Percentiles rank a stretch among this genome's conserved stretches.
phyloP scores from a whole-genome alignment of 2,888 invertebrate species.

The Drosophila neutralis region DNA sequence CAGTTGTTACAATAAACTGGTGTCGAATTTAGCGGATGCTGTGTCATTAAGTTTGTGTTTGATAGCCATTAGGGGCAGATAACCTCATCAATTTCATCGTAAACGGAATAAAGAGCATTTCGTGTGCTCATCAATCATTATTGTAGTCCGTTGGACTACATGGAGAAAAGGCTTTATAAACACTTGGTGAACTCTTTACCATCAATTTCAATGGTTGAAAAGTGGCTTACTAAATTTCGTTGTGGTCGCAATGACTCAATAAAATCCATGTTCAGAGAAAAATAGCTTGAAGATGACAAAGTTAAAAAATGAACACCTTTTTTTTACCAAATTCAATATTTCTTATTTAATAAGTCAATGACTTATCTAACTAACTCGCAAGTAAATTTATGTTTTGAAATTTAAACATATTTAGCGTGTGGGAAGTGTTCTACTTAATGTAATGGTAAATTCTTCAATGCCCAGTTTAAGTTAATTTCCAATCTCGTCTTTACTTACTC shows the following conservation, averaged over 20 bases:
- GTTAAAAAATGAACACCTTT: not conserved
- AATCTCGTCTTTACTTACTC: not conserved
- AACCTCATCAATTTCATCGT: not conserved
- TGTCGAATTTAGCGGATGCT: not conserved
- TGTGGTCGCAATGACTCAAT: not conserved
- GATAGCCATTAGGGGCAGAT: not conserved
- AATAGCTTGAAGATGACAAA: not conserved
- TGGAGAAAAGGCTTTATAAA: not conserved
- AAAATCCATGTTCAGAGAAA: not conserved
- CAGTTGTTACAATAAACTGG: not conserved
- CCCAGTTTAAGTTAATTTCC: accelerated
- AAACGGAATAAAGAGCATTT: not conserved
- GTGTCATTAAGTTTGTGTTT: not conserved
- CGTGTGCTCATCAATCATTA: slow-evolving; percentile 1
- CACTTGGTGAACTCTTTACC: not conserved
- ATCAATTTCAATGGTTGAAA: not conserved
- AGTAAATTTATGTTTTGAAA: not conserved
- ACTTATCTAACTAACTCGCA: accelerated
- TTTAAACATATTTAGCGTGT: not conserved
- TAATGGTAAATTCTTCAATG: not conserved
- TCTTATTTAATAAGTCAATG: not conserved
- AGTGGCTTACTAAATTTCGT: not conserved
- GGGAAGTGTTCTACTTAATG: not conserved
- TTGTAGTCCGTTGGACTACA: not conserved
- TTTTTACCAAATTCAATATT: not conserved